Base-by-base conservation (phyloP, 2,888 invertebrate species). In the Ceraclea dissimilis region DNA sequence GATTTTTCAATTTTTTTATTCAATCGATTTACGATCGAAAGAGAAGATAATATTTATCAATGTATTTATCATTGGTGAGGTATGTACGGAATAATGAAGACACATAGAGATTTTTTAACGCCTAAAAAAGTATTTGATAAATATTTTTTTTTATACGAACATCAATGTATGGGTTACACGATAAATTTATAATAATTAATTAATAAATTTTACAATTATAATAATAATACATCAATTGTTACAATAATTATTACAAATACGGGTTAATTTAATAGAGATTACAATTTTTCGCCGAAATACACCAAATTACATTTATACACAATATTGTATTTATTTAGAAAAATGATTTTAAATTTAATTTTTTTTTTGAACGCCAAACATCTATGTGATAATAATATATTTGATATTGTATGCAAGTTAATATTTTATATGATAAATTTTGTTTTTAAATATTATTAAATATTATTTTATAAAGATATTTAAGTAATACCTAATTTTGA, bases 71-170 rank as follows among this genome's bases (percentile, higher is more conserved):
- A 26, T 6, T 52, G 59, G 56, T 74, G 74, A 74, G 74, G 73
- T 80, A 79, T n/a, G n/a, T 80, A 79, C 76, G 77, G 76, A 67
- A 74, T 72, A 76, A 75, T 56, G 58, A 62, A 62, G 61, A 60
- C 61, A 62, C 61, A 57, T 59, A 61, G 57, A 59, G 54, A 58
- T 61, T 51, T 54, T 54, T 49, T 52, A 58, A 56, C 49, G 60
- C 58, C 60, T 61, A 58, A 58, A 55, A 16, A 43, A 17, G 21
- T 49, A 54, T 58, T 61, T 60, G 57, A 58, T 57, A 53, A 61
- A 60, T 26, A 26, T 26, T 26, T 26, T 26, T 57, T 61, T 61
- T 49, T 2, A 33, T 56, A 57, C 57, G 46, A 62, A 61, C 59
- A 58, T 57, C 59, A 33, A 63, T 26, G 26, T 26, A 26, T 26